Percentiles rank a stretch among this genome's conserved stretches.
Conservation (phyloP, 2,113 vertebrate species). For the Sphaerodactylus townsendi region DNA sequence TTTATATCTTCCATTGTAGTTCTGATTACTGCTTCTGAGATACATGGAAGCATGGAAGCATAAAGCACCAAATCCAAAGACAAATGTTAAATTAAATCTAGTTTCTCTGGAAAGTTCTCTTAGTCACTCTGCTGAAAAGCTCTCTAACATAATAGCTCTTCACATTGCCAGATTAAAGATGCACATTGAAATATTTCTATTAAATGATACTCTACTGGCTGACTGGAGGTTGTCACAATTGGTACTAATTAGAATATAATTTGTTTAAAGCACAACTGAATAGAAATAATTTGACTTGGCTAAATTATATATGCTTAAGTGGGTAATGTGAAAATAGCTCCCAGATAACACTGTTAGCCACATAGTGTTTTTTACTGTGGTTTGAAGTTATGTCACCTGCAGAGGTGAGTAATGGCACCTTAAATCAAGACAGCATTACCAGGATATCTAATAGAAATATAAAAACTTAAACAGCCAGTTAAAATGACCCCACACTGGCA, state of each 20-base stretch:
- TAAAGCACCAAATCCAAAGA: too few relatives aligned
- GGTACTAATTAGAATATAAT: conserved; percentile 24
- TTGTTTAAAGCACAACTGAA: conserved; percentile 19
- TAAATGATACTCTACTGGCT: background rate
- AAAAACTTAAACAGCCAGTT: background rate
- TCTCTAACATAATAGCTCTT: background rate
- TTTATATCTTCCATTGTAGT: background rate
- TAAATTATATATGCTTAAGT: conserved; percentile 17
- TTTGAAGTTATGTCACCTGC: background rate
- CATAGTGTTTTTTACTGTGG: background rate
- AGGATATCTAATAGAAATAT: background rate
- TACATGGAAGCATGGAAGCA: background rate
- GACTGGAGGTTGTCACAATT: conserved; percentile 2
- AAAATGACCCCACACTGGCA: background rate
- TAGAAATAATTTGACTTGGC: background rate
- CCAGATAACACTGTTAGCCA: background rate
- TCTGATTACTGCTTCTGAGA: background rate
- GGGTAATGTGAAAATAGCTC: background rate
- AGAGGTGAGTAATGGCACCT: background rate
- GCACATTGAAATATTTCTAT: background rate
- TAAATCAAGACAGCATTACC: background rate
- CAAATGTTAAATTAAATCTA: background rate
- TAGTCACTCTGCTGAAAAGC: conserved; percentile 1
- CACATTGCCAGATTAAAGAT: background rate
- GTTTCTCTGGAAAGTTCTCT: background rate